phyloP scores from a whole-genome alignment of 2,888 invertebrate genomes.

The Parascotia fuliginaria region DNA sequence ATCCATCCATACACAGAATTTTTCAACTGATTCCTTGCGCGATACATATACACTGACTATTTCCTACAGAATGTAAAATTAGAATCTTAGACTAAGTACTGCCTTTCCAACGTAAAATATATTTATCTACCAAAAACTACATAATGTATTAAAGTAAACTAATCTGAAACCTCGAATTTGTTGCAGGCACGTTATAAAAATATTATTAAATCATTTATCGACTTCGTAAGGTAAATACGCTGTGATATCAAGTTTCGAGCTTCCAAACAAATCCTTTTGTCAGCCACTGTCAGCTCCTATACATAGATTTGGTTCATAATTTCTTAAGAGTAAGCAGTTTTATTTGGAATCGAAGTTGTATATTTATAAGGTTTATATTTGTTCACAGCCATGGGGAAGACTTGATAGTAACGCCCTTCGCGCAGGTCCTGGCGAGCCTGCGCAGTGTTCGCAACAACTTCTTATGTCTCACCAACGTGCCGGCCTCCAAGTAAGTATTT shows the following conservation, averaged over 20 bases:
- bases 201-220: constrained; percentile 7
- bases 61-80: too few relatives aligned
- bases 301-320: constrained; percentile 37
- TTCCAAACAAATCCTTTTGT: constrained; percentile 24
- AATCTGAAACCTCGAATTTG: constrained; percentile 6
- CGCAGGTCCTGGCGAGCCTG: constrained; percentile 99
- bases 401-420: constrained; percentile 99
- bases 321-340: constrained; percentile 15
- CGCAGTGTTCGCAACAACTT: constrained; percentile 99
- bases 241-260: constrained; percentile 22
- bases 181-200: neutral
- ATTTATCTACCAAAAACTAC: neutral
- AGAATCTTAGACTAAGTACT: too few relatives aligned
- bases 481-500: constrained; percentile 92
- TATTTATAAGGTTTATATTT: constrained; percentile 51
- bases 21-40: too few relatives aligned
- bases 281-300: constrained; percentile 20
- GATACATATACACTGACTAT: too few relatives aligned
- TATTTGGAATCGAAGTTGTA: constrained; percentile 13
- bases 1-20: too few relatives aligned
- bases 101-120: too few relatives aligned
- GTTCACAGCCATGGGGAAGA: constrained; percentile 97
- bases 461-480: constrained; percentile 98
- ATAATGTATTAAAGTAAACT: neutral
- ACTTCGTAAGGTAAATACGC: constrained; percentile 9